Percentiles rank a stretch among this genome's conserved stretches.
These are phyloP conservation scores for Sphecodes monilicornis DNA, from an alignment of 2,888 invertebrate species.

Conservation along the genomic window DNA sequence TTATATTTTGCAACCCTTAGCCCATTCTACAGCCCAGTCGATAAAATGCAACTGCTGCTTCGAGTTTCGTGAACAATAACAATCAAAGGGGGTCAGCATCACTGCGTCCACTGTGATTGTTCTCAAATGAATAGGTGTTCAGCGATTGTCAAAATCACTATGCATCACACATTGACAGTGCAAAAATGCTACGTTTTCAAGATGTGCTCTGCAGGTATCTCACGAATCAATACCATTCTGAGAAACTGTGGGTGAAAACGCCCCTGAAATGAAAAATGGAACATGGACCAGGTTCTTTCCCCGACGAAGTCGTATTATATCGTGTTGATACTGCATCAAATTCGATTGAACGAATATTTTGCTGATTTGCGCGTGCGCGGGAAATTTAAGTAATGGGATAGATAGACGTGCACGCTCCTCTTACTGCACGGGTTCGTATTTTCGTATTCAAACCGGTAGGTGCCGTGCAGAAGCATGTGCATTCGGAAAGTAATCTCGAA, in stretches of 20 bases:
- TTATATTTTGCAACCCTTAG: neutral
- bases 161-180: neutral
- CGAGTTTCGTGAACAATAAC: neutral
- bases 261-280: conserved; percentile 31
- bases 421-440: neutral
- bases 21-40: neutral
- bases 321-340: conserved; percentile 66
- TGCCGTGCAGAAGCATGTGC: conserved; percentile 10
- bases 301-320: conserved; percentile 45
- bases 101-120: neutral
- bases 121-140: neutral
- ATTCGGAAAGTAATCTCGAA: neutral
- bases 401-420: conserved; percentile 27
- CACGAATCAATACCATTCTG: conserved; percentile 7
- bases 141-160: neutral
- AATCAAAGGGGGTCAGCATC: neutral
- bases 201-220: neutral
- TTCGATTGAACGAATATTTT: conserved; percentile 73
- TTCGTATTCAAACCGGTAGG: conserved; percentile 15
- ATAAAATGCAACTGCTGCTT: neutral
- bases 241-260: conserved; percentile 17
- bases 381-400: conserved; percentile 46
- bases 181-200: neutral
- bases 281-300: conserved; percentile 27
- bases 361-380: conserved; percentile 52